phyloP scores from a whole-genome alignment of 2,797 vertebrate species.

The Hoplostethus mediterraneus region DNA sequence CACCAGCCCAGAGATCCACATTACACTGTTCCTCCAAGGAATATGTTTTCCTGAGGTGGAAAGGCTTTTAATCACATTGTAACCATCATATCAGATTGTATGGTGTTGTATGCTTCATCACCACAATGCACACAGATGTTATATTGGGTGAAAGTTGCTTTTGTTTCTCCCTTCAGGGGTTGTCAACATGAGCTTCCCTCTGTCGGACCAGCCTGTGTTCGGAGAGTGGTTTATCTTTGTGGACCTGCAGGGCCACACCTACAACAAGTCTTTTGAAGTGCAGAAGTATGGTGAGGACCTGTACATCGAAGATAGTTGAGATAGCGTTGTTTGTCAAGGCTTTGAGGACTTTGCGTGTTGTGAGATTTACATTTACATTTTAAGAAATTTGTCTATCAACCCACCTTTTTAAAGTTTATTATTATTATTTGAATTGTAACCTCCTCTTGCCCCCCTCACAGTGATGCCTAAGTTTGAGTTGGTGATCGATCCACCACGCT shows the following conservation, averaged over 20 bases:
- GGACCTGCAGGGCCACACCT: slow-evolving; percentile 91
- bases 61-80: background rate
- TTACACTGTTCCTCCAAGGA: background rate
- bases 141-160: slow-evolving; percentile 16
- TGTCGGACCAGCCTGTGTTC: slow-evolving; percentile 94
- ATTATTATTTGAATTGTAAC: background rate
- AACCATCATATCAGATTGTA: background rate
- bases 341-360: background rate
- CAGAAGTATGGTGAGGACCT: slow-evolving; percentile 92
- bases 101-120: background rate
- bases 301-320: background rate
- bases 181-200: slow-evolving; percentile 92
- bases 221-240: slow-evolving; percentile 94
- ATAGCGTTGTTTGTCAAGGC: background rate
- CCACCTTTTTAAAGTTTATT: too few relatives aligned
- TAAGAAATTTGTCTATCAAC: too few relatives aligned
- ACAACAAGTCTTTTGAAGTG: slow-evolving; percentile 95
- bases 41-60: background rate
- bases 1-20: background rate
- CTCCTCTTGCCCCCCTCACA: slow-evolving; percentile 54
- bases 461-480: slow-evolving; percentile 94
- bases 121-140: background rate
- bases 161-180: slow-evolving; percentile 80
- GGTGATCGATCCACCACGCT: slow-evolving; percentile 87
- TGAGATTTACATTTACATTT: background rate